phyloP scores from a whole-genome alignment of 1,140 invertebrate species.

The Pseudomyrmex cubaensis region DNA sequence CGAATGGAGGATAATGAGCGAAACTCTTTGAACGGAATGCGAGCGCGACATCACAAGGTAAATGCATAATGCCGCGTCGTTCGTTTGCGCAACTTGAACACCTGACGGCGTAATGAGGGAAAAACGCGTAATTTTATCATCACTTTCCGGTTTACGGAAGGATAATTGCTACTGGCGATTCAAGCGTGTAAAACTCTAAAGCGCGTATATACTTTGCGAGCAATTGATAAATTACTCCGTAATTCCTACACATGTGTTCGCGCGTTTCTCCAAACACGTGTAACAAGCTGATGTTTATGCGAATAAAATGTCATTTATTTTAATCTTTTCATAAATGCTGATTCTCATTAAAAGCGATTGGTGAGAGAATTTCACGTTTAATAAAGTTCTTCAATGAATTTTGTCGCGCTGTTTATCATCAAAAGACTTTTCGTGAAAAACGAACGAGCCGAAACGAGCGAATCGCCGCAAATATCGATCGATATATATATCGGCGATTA shows the following conservation, averaged over 20 bases:
- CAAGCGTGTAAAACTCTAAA: background rate
- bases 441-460: background rate
- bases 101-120: slow-evolving; percentile 4
- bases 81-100: slow-evolving; percentile 32
- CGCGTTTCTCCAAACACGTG: background rate
- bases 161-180: slow-evolving; percentile 4
- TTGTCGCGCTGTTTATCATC: background rate
- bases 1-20: slow-evolving; percentile 6
- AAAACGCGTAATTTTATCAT: slow-evolving; percentile 2
- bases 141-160: slow-evolving; percentile 4
- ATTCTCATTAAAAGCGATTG: background rate
- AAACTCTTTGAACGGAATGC: background rate
- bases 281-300: background rate
- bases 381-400: no score
- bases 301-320: background rate
- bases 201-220: no score
- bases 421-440: background rate
- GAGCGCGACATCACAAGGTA: slow-evolving; percentile 2
- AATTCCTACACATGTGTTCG: background rate
- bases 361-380: no score
- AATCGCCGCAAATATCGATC: no score
- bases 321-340: background rate
- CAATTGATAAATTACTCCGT: slow-evolving; percentile 27
- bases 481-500: slow-evolving; percentile 18
- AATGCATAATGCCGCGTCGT: slow-evolving; percentile 25